Base-by-base conservation (phyloP, 2,113 vertebrate species). In the Chaetura pelagica region DNA sequence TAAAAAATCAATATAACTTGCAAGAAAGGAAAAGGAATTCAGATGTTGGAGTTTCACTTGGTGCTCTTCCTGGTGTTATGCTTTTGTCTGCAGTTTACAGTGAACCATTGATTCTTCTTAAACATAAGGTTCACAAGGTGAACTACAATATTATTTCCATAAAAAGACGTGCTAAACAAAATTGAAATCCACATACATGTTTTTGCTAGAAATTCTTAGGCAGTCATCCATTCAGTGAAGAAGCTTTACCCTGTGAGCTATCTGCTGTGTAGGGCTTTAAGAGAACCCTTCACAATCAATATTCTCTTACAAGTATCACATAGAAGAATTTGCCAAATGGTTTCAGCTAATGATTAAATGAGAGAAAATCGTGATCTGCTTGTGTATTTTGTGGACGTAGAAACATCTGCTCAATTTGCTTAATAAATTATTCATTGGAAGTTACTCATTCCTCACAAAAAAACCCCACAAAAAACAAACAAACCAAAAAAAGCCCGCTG, bases 391-490 rank as follows among this genome's bases (percentile, higher is more conserved):
- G 35, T 58, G 27, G 46, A 93, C 76, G 63, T 59, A 87, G 69
- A 87, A 91, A 95, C 82, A 93, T 27, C 7, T 1, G 6, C 51
- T 85, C 54, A 82, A 82, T 94, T 89, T 96, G 16, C 49, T 88
- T 16, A 52, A 21, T 91, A 90, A 95, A 91, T 96, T 95, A 94
- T 95, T 94, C 62, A 93, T 57, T 49, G 40, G 32, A 85, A 73
- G 35, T 89, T 83, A 73, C 34, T 94, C n/a, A 86, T 80, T 96
- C 58, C 55, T 92, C 73, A 57, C 54, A 64, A 20, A 84, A 78
- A 94, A 84, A 92, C n/a, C n/a, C n/a, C n/a, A n/a, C n/a, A n/a
- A n/a, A n/a, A n/a, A n/a, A n/a, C n/a, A n/a, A n/a, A n/a, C n/a
- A n/a, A n/a, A n/a, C n/a, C n/a, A n/a, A n/a, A n/a, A n/a, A n/a